These are phyloP conservation scores for Bombus balteatus DNA, from an alignment of 1,140 invertebrate genomes.

Conservation along the genomic window DNA sequence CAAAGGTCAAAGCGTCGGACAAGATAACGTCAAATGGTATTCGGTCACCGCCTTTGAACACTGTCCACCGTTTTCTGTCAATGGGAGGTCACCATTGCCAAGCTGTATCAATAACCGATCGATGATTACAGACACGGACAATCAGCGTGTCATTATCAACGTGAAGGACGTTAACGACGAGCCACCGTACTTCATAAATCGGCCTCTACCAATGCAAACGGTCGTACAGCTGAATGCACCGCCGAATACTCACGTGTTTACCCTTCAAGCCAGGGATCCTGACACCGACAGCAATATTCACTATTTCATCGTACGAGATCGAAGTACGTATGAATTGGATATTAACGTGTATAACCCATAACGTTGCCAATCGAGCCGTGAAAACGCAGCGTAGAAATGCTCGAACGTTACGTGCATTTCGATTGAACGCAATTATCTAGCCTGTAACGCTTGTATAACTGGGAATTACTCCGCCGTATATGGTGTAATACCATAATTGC, in stretches of 20 bases:
- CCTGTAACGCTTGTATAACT: too few species aligned
- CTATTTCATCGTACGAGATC: slow-evolving; percentile 96
- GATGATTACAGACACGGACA: slow-evolving; percentile 92
- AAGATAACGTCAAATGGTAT: slow-evolving; percentile 34
- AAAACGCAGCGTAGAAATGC: background rate
- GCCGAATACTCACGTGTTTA: slow-evolving; percentile 97
- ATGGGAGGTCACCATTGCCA: background rate
- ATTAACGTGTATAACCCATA: background rate
- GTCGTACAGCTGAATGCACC: slow-evolving; percentile 97
- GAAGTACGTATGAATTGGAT: slow-evolving; percentile 83
- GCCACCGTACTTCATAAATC: slow-evolving; percentile 97
- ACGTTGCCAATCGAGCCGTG: background rate
- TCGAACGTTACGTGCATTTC: background rate
- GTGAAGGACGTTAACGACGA: slow-evolving; percentile 98
- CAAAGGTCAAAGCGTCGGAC: slow-evolving; percentile 32
- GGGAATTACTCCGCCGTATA: background rate
- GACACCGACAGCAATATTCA: slow-evolving; percentile 98
- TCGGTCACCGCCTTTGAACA: slow-evolving; percentile 25
- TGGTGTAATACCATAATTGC: background rate
- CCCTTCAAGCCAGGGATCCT: slow-evolving; percentile 96
- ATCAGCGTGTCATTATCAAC: slow-evolving; percentile 96
- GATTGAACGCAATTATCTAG: background rate
- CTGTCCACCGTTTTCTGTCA: slow-evolving; percentile 21
- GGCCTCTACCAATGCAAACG: slow-evolving; percentile 97
- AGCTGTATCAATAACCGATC: slow-evolving; percentile 42